phyloP scores from a whole-genome alignment of 2,888 invertebrate species.

The Tholera decimalis region DNA sequence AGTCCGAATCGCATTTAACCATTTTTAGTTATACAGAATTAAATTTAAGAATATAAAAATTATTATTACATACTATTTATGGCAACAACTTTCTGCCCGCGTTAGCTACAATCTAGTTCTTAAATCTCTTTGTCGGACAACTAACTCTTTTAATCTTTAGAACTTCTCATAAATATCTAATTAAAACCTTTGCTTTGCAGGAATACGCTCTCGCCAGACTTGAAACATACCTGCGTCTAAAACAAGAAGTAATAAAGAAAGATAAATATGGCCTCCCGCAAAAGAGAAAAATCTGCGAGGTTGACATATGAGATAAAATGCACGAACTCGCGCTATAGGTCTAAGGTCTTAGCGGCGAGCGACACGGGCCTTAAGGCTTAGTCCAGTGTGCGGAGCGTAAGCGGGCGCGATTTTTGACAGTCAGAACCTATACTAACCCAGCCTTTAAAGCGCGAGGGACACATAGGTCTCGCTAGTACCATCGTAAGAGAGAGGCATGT shows the following conservation, averaged over 20 bases:
- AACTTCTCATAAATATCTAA: background rate
- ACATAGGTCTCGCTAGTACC: background rate
- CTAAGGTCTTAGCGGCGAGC: conserved; percentile 46
- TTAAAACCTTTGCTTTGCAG: conserved; percentile 77
- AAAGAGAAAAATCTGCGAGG: conserved; percentile 89
- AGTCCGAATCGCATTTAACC: too few species aligned
- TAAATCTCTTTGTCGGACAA: too few species aligned
- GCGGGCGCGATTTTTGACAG: conserved; percentile 11
- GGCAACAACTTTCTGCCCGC: too few species aligned
- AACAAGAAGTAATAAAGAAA: conserved; percentile 90
- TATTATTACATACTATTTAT: too few species aligned
- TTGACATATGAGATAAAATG: conserved; percentile 85
- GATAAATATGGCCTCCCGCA: conserved; percentile 82
- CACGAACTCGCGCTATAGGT: conserved; percentile 56
- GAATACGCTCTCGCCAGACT: conserved; percentile 93
- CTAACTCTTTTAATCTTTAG: too few species aligned
- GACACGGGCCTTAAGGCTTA: conserved; percentile 26
- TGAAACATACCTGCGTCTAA: conserved; percentile 92
- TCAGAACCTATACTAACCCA: background rate
- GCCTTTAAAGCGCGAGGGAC: background rate
- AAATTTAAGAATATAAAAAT: too few species aligned
- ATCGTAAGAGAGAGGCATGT: background rate
- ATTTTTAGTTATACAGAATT: too few species aligned
- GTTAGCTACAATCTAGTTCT: too few species aligned
- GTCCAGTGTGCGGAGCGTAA: conserved; percentile 26